Evolutionary conservation across 2,888 invertebrate species (phyloP).

Genomic region (Plutella xylostella): DNA sequence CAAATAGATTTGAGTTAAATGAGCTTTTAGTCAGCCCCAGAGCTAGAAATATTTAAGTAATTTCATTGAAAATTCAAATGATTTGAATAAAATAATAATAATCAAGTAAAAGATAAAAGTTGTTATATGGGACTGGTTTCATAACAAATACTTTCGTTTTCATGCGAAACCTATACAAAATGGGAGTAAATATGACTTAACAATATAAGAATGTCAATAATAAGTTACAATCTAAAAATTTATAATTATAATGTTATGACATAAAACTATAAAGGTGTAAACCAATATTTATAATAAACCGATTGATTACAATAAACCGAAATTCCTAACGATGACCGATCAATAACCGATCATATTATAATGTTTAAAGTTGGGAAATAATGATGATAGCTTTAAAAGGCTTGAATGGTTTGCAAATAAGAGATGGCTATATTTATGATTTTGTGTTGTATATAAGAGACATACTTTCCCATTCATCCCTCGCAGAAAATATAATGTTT

Average conservation of each 20-base stretch:
- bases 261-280: not conserved
- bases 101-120: not conserved
- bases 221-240: not conserved
- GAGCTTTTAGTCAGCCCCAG: no score
- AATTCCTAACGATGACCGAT: no score
- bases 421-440: no score
- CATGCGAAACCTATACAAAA: slow-evolving; percentile 62
- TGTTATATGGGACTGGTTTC: not conserved
- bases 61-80: no score
- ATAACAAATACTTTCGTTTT: slow-evolving; percentile 43
- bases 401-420: no score
- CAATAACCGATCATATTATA: no score
- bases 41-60: no score
- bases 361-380: no score
- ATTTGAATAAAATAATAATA: no score
- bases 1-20: no score
- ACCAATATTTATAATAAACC: not conserved
- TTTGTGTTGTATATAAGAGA: slow-evolving; percentile 36
- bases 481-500: no score
- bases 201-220: slow-evolving; percentile 11
- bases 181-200: slow-evolving; percentile 41
- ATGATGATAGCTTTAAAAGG: no score
- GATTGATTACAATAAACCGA: not conserved
- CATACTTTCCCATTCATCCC: slow-evolving; percentile 62
- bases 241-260: not conserved